phyloP scores from a whole-genome alignment of 2,113 vertebrate species.

The Bufo gargarizans region DNA sequence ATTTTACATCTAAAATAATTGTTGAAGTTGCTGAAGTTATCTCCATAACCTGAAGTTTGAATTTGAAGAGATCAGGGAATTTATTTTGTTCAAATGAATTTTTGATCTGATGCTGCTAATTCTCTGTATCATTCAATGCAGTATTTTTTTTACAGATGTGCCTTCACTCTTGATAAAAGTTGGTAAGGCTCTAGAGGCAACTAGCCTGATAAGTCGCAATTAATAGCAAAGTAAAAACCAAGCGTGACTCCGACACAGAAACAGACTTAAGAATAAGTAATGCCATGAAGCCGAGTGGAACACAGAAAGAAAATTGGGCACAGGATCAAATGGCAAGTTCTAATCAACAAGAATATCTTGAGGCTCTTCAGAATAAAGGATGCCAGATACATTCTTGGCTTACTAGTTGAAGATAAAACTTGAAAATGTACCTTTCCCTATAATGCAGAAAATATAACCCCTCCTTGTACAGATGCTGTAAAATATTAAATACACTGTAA shows the following conservation, averaged over 20 bases:
- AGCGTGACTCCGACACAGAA: conserved; percentile 18
- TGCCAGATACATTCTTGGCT: neutral
- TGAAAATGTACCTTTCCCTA: neutral
- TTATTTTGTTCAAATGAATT: conserved; percentile 24
- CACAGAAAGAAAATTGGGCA: conserved; percentile 20
- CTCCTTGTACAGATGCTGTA: too few relatives aligned
- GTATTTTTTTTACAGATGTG: conserved; percentile 28
- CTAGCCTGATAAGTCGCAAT: conserved; percentile 33
- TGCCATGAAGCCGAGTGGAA: neutral
- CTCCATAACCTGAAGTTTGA: neutral
- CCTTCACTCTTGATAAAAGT: conserved; percentile 36
- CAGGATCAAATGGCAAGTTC: conserved; percentile 4
- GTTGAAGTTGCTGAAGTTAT: conserved; percentile 15
- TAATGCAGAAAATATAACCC: neutral
- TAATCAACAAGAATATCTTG: neutral
- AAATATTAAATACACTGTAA: too few relatives aligned
- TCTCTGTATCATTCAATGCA: neutral
- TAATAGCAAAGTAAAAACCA: conserved; percentile 41
- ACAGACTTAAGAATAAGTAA: neutral
- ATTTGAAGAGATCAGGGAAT: conserved; percentile 14
- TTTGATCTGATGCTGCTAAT: conserved; percentile 32
- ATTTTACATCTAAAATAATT: conserved; percentile 32
- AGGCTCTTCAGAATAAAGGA: conserved; percentile 3
- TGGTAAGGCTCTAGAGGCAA: conserved; percentile 6
- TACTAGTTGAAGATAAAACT: neutral